Base-by-base conservation (phyloP, 1,140 invertebrate genomes). In the Drosophila athabasca region DNA sequence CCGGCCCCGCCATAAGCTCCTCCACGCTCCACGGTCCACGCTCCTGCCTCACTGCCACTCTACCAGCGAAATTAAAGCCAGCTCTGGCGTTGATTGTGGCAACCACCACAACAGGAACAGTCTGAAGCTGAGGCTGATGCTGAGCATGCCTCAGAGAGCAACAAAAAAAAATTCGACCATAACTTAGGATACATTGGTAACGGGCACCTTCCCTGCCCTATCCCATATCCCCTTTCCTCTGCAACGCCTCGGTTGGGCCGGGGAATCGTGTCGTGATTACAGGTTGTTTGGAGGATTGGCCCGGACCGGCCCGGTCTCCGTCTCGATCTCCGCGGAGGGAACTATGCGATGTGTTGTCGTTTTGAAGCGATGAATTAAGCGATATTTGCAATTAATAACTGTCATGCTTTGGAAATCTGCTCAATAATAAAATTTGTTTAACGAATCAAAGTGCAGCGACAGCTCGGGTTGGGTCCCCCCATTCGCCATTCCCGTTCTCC, bases 371-470 rank as follows among this genome's bases (percentile, higher is more conserved):
- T 90, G 87, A 90, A 90, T 90, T 90, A 90, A 90, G 87, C 85
- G 87, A 90, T 90, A 90, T 90, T 90, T 90, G 87, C 87, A 90
- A 90, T 90, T 90, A 90, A 90, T 90, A 90, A 90, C 87, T 90
- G 87, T 90, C 87, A 90, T 82, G 87, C 72, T 85, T 74, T 35
- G 71, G 72, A 85, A 90, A 90, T 90, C 87, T 90, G 76, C 75
- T 66, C 77, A 83, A 88, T 83, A 83, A 88, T 83, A 88, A 88
- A 88, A 88, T 88, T 88, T 88, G 84, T 79, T 88, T 79, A 89
- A 88, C 83, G 81, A 89, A 88, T 88, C 79, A 83, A 88, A 88
- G 79, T 48, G 59, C 48, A 31, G 50, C 43, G 51, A 55, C 44
- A 17, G 8, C 48, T 53, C 44, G n/a, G 55, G n/a, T 13, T 52